Evolutionary conservation across 1,140 invertebrate species (phyloP), one percentile per base, ranked within the genome.

Genomic region (Apolygus lucorum): DNA sequence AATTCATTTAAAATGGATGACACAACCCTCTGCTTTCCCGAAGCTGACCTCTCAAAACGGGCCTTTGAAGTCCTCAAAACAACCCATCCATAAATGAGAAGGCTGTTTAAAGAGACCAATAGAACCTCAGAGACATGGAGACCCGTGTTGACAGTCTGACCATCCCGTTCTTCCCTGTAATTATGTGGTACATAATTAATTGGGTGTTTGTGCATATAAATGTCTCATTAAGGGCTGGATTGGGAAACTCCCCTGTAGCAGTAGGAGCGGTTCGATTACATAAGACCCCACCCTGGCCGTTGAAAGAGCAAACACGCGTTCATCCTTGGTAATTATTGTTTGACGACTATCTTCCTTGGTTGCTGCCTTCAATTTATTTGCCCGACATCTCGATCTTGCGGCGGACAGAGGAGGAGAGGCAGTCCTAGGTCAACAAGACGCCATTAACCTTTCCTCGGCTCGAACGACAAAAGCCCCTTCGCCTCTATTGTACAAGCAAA

Each of bases 171-270:
- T 66, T 66, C 64, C 27, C n/a, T 17, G 27, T 66, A 66, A 66
- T 66, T 66, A 66, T 34, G 28, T 66, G 28, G 64, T 66, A 29
- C 27, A 66, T 66, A 66, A 66, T 66, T 66, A 66, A 66, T 66
- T 66, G 28, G 26, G n/a, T 66, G 64, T 66, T 66, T 66, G 64
- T 26, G 27, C 64, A 66, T 66, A 66, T 66, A 66, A 66, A 66
- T 66, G 64, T 66, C 64, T 66, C 64, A 66, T 66, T 66, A 66
- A 59, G 22, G 11, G 54, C 4, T 17, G 34, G 17, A 42, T 4
- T 8, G 34, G 34, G 34, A 17, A 42, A 42, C 34, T 8, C 17
- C 17, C 4, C 17, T 42, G 34, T 4, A 4, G 4, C 34, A 42
- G 34, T 42, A 4, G 34, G 34, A 17, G 34, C 17, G 34, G 34